Conservation (phyloP, 2,113 vertebrate species). For the Amia ocellicauda region DNA sequence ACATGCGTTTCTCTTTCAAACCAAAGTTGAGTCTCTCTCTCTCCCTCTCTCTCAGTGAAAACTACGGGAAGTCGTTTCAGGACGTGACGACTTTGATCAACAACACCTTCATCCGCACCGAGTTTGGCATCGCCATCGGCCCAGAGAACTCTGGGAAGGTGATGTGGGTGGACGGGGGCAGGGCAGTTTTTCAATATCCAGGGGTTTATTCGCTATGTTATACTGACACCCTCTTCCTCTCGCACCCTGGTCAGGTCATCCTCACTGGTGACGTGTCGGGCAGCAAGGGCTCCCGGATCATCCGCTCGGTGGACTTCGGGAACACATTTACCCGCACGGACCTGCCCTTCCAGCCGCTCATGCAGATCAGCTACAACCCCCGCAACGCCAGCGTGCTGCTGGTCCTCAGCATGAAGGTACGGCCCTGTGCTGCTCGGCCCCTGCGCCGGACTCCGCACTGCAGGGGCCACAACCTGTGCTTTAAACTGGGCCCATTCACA, state of each 20-base stretch:
- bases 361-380: slow-evolving; percentile 78
- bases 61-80: slow-evolving; percentile 85
- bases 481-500: no score
- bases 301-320: slow-evolving; percentile 78
- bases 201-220: no score
- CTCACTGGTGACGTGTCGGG: slow-evolving; percentile 81
- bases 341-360: slow-evolving; percentile 76
- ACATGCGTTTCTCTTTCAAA: no score
- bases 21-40: background rate
- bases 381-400: slow-evolving; percentile 64
- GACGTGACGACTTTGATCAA: slow-evolving; percentile 85
- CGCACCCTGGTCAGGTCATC: slow-evolving; percentile 72
- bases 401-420: slow-evolving; percentile 74
- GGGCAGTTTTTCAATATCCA: no score
- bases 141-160: slow-evolving; percentile 89
- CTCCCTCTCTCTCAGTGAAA: slow-evolving; percentile 62
- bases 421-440: slow-evolving; percentile 33
- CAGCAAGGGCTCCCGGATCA: slow-evolving; percentile 66
- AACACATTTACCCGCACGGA: slow-evolving; percentile 69
- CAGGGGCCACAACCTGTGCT: no score
- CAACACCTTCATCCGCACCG: slow-evolving; percentile 84
- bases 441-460: no score
- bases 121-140: slow-evolving; percentile 85
- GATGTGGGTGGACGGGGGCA: background rate
- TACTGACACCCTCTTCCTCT: background rate